Base-by-base conservation (phyloP, 53 echinoderm and acorn worm species). In the Arbacia lixula region DNA sequence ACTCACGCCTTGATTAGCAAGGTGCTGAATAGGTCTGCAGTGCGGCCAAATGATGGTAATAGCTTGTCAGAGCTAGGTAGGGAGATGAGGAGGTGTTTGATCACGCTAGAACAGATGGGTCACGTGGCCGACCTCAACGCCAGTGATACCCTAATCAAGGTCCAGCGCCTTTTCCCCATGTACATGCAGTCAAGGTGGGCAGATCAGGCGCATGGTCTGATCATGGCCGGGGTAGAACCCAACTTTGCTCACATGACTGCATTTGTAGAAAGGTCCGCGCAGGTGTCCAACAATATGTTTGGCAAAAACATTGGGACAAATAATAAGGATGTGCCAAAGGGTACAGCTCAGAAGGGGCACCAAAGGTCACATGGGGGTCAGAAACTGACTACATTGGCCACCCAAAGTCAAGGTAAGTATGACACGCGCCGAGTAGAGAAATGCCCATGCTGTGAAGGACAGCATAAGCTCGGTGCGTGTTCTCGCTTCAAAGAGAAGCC, bases 111-210 rank as follows among this genome's bases (percentile, higher is more conserved):
- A 9, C 86, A 90, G 40, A 58, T 90, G 53, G 74, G 83, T 6
- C 63, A 64, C 63, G 19, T 43, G 2, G 86, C 86, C 4, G 81
- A 83, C 37, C 71, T 87, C 65, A 62, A 62, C 56, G 73, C 61
- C 10, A 43, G 54, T 6, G 69, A 84, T 10, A 91, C 66, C 16
- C 61, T 87, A 4, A 69, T 87, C 27, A 83, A 90, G 68, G 40
- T 87, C 0, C 91, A 90, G 30, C 73, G 51, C 14, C 75, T 87
- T 24, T 56, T 86, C 25, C 86, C 86, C 4, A 30, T 85, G 8
- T 71, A 89, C 37, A 28, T 89, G 5, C 86, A 89, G 46, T 39
- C 79, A 20, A 72, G 60, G 22, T 87, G 91, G 91, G 83, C 91
- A 0, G 75, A 58, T 20, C 26, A 42, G 22, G 87, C 87, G 5